Evolutionary conservation across 2,888 invertebrate genomes (phyloP), one percentile per base, ranked within the genome.

Genomic region (Parnassius apollo): DNA sequence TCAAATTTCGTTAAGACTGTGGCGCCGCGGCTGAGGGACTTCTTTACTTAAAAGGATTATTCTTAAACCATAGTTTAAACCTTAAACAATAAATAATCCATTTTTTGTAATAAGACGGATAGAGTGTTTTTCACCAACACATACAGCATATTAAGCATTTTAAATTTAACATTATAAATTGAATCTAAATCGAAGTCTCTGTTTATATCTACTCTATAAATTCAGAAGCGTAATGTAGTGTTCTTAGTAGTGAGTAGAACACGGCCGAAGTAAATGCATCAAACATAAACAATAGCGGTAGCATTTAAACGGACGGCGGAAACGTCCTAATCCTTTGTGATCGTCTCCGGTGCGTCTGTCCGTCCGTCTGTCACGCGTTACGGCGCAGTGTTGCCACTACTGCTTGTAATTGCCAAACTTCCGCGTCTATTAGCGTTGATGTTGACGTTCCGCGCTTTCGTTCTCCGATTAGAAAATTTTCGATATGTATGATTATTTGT

Each of bases 141-240:
- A 35, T 35, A 3, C 35, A 35, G 7, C 7, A 35, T 35, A 35
- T 3, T 35, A 35, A 7, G 7, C 35, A 35, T 35, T 35, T 0
- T 35, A 35, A 7, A n/a, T 35, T 0, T 35, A 35, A 7, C n/a
- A n/a, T n/a, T n/a, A 42, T 8, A 42, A 42, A 44, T 44, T 44
- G 11, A 44, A 44, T 42, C 1, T 8, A 49, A 49, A 49, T 49
- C 8, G 49, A 7, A 9, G 18, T 9, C 49, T 49, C 49, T 49
- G 49, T 13, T 49, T 8, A 12, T 8, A 49, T 9, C 2, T 49
- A 49, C 57, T 71, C 83, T 82, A 64, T 66, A 59, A 57, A 63
- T 66, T 76, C 76, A 75, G 75, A 77, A 75, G 77, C 79, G 77
- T 80, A 81, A 80, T 76, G 75, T 78, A 83, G 80, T 80, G 84